Conservation (phyloP, 2,797 vertebrate species). For the Microctenopoma lineatum region DNA sequence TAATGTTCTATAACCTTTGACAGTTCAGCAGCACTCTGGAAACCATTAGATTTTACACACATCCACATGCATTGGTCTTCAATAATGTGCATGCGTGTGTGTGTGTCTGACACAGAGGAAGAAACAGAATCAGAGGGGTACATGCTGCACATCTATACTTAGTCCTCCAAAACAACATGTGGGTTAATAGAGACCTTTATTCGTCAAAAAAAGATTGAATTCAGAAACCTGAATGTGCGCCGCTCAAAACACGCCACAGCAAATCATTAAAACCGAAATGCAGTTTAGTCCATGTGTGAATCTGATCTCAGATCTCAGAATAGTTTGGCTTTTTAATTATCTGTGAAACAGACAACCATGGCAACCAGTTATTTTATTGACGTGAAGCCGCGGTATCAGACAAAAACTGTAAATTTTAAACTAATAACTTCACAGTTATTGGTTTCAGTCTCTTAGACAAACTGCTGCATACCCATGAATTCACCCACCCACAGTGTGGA, state of each 20-base stretch:
- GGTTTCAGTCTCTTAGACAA: constrained; percentile 15
- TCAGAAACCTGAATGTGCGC: neutral
- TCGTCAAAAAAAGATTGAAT: constrained; percentile 5
- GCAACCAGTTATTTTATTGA: neutral
- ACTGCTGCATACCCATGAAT: constrained; percentile 15
- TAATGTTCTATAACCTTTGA: constrained; percentile 38
- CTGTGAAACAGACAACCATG: neutral
- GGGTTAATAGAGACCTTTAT: constrained; percentile 6
- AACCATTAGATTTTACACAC: constrained; percentile 45
- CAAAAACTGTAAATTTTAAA: neutral
- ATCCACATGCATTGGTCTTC: neutral
- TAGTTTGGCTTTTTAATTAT: neutral
- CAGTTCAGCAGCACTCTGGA: constrained; percentile 44
- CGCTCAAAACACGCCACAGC: too few species aligned
- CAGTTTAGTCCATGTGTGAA: neutral
- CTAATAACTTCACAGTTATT: neutral
- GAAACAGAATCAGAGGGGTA: constrained; percentile 21
- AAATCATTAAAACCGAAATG: constrained; percentile 1
- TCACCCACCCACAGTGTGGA: constrained; percentile 11
- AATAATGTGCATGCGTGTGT: constrained; percentile 7
- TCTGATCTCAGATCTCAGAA: neutral
- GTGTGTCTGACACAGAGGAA: constrained; percentile 12
- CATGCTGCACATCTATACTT: constrained; percentile 23
- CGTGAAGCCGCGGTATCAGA: constrained; percentile 1
- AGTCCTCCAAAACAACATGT: constrained; percentile 10